A percentile compares a stretch with the other conserved stretches of the same genome.
These are phyloP conservation scores for Archilochus colubris DNA, from an alignment of 2,113 vertebrate species.

Conservation along the genomic window DNA sequence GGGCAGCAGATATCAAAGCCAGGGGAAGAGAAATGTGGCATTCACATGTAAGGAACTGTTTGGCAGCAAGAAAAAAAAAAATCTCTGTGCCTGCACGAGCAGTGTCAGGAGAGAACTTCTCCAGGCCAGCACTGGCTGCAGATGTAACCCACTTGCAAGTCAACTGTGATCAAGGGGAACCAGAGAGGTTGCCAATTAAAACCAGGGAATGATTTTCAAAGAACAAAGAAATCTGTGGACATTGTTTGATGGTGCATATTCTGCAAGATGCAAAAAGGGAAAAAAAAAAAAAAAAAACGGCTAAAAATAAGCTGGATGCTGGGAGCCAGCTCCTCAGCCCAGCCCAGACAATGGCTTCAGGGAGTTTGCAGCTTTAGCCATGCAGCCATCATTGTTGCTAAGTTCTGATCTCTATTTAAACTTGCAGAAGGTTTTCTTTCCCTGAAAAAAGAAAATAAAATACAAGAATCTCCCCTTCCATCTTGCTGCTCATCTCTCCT, in stretches of 20 bases:
- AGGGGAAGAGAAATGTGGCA: background rate
- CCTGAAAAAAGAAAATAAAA: background rate
- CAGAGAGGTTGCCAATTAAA: slow-evolving; percentile 42
- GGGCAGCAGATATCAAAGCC: background rate
- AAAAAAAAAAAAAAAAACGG: too few relatives aligned
- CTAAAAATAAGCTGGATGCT: slow-evolving; percentile 51
- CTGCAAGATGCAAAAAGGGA: background rate
- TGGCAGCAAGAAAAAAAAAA: background rate
- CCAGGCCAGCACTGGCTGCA: background rate
- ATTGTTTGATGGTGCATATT: slow-evolving; percentile 17
- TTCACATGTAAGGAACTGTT: background rate
- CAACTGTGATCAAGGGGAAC: background rate
- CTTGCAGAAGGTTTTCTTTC: slow-evolving; percentile 42
- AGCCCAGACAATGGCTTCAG: background rate
- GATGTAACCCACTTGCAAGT: slow-evolving; percentile 15
- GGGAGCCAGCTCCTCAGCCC: slow-evolving; percentile 25
- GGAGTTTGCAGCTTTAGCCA: background rate
- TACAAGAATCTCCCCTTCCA: background rate
- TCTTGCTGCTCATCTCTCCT: slow-evolving; percentile 54
- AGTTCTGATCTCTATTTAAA: slow-evolving; percentile 55
- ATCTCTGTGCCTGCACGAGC: background rate
- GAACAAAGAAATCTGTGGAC: slow-evolving; percentile 42
- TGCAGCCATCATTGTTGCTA: background rate
- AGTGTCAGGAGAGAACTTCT: background rate
- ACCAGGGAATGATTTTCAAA: slow-evolving; percentile 8